Evolutionary conservation across 1,140 invertebrate species (phyloP), one percentile per base, ranked within the genome.

Genomic region (Bombyx mandarina): DNA sequence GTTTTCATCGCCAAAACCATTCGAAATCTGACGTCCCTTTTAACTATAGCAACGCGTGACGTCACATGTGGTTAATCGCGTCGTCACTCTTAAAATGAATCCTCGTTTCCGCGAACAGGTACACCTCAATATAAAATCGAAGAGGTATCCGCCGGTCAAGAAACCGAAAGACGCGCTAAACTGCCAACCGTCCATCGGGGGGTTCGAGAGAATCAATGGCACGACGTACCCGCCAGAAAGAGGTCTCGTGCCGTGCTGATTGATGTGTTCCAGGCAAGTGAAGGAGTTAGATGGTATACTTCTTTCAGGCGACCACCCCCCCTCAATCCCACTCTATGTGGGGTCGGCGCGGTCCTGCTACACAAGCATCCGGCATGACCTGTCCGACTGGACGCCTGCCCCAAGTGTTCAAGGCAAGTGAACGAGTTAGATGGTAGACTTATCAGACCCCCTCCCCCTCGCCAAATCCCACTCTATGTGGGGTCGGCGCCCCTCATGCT

Each of bases 101-200:
- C 45, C 35, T 48, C 45, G 8, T 52, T 58, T 61, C 42, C 61
- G n/a, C 22, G 62, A 57, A 35, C 65, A 82, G 79, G 77, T 82
- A 26, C 79, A 82, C 56, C 58, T 82, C 0, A 82, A 80, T 48
- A 79, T 82, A 26, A 82, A 80, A 62, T 71, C 77, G 0, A 82
- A 82, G 49, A 61, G 76, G 0, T 75, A 79, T 45, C 68, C 69
- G 0, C 43, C 72, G 1, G 67, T 71, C 42, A 77, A 73, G 66
- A 82, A 77, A 60, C 54, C 61, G 7, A 73, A 66, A 54, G 60
- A 64, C 12, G 65, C 26, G 12, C 12, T 18, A 43, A 52, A n/a
- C 7, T 8, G 8, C 42, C 43, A 12, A 35, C 26, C 26, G 26
- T 2, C 26, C 26, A 35, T 3, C 2, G 26, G 52, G 43, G 10